A percentile compares a stretch with the other conserved stretches of the same genome.
These are phyloP conservation scores for Trissolcus japonicus DNA, from an alignment of 2,888 invertebrate species.

Conservation along the genomic window DNA sequence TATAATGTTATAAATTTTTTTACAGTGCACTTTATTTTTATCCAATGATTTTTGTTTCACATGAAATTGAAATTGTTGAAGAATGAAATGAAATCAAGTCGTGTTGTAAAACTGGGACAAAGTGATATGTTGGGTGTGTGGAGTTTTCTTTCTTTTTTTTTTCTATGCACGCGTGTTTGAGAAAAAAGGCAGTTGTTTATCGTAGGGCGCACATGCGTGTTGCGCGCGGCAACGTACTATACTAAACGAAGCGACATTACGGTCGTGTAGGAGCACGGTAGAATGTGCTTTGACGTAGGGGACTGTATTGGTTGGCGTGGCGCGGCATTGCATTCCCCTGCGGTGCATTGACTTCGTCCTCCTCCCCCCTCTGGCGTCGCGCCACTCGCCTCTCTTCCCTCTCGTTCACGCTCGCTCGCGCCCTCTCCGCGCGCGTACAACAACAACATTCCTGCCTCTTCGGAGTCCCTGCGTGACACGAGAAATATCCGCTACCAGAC, in stretches of 20 bases:
- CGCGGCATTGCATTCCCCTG: constrained; percentile 72
- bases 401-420: constrained; percentile 59
- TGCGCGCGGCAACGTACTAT: constrained; percentile 24
- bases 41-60: not conserved
- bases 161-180: not conserved
- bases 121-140: not conserved
- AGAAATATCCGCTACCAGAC: constrained; percentile 65
- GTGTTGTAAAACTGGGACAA: not conserved
- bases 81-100: too few relatives aligned
- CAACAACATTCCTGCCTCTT: constrained; percentile 74
- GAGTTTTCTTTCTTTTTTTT: too few relatives aligned
- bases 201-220: constrained; percentile 28
- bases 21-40: too few relatives aligned
- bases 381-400: constrained; percentile 19
- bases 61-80: too few relatives aligned
- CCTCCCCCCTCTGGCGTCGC: constrained; percentile 57
- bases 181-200: constrained; percentile 16
- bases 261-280: constrained; percentile 63
- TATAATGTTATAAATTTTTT: too few relatives aligned
- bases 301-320: constrained; percentile 66
- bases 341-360: constrained; percentile 73
- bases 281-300: constrained; percentile 71
- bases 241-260: constrained; percentile 47
- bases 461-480: constrained; percentile 66
- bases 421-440: constrained; percentile 69